Evolutionary conservation across 2,113 vertebrate species (phyloP).

Genomic region (Odobenus rosmarus): DNA sequence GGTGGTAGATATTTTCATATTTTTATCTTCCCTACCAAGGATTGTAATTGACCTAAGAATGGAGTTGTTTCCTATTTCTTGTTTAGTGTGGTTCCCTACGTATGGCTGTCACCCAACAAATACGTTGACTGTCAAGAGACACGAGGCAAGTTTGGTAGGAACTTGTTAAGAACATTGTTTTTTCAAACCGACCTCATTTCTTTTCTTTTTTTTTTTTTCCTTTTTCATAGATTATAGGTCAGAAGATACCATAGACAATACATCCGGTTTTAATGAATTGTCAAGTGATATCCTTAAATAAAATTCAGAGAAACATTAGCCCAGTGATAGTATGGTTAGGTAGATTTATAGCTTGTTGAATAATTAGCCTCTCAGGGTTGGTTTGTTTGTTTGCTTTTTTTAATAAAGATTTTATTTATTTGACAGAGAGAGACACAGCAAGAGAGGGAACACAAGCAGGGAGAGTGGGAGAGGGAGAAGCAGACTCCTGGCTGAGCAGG

Average conservation of each 20-base stretch:
- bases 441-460: no score
- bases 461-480: no score
- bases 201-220: neutral
- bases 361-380: neutral
- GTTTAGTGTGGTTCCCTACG: neutral
- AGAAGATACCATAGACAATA: neutral
- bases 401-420: no score
- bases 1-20: neutral
- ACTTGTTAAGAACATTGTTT: neutral
- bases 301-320: conserved; percentile 4
- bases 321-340: neutral
- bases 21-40: neutral
- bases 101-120: neutral
- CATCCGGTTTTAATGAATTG: neutral
- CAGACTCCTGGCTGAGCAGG: no score
- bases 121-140: neutral
- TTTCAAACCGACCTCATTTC: neutral
- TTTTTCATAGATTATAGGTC: neutral
- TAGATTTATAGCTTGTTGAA: neutral
- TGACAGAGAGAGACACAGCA: no score
- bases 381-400: no score
- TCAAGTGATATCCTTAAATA: neutral
- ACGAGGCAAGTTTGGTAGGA: neutral
- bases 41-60: neutral
- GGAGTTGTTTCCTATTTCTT: neutral